These are phyloP conservation scores for Drosophila sechellia DNA, from an alignment of 1,140 invertebrate species.

Conservation along the genomic window DNA sequence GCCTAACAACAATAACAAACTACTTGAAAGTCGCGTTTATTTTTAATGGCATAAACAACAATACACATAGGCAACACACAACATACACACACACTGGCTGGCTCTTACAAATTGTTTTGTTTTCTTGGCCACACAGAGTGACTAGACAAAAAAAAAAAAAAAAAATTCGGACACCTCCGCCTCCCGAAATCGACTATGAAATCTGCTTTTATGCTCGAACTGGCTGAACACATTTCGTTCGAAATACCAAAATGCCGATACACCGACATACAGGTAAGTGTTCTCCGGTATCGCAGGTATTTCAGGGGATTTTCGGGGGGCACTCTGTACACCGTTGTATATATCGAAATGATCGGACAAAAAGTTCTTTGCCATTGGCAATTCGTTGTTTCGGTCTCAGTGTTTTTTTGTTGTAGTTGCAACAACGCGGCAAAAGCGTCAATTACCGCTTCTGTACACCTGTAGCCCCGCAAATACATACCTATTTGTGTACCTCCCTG, in stretches of 20 bases:
- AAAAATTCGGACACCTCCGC: constrained; percentile 7
- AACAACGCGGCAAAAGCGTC: constrained; percentile 39
- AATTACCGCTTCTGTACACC: constrained; percentile 33
- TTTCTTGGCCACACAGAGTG: constrained; percentile 50
- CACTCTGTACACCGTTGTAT: constrained; percentile 1
- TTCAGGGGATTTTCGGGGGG: constrained; percentile 4
- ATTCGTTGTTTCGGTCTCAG: constrained; percentile 32
- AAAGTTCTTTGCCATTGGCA: constrained; percentile 56
- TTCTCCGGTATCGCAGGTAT: neutral
- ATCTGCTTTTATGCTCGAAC: constrained; percentile 56
- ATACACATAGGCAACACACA: neutral
- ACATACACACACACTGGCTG: neutral
- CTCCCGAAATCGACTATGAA: constrained; percentile 20
- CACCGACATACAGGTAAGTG: constrained; percentile 14
- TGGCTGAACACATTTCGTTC: constrained; percentile 40
- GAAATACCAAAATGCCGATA: constrained; percentile 13
- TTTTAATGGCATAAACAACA: constrained; percentile 40
- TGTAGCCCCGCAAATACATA: constrained; percentile 6
- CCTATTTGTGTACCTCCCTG: constrained; percentile 14
- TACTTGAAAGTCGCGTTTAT: constrained; percentile 62
- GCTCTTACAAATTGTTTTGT: constrained; percentile 60
- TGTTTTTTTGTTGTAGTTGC: constrained; percentile 23
- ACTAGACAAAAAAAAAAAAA: constrained; percentile 26
- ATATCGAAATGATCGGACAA: constrained; percentile 47
- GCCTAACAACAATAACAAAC: constrained; percentile 61